Base-by-base conservation (phyloP, 2,113 vertebrate genomes). In the Puntigrus tetrazona region DNA sequence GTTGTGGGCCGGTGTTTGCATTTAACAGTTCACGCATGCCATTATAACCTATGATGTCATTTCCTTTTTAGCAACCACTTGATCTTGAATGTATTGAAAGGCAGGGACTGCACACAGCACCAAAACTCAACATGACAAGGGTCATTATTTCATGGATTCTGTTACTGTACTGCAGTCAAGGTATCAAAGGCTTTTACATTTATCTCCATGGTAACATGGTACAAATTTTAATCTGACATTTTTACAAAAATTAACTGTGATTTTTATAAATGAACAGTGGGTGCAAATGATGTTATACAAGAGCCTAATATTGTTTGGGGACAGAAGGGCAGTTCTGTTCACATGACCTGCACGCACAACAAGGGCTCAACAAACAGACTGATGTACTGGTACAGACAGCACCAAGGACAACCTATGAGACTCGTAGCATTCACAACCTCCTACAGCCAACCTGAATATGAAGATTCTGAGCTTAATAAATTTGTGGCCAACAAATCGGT, bases 311-410 rank as follows among this genome's bases (percentile, higher is more conserved):
- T 79, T 3, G 14, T 57, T 55, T 87, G 38, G 74, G 29, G 25
- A 27, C 8, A 1, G 22, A 61, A n/a, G 6, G 83, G 80, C 3
- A 50, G 57, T 34, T 73, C 86, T 52, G 87, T 77, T 38, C 57
- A 90, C 22, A 80, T 85, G 25, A 72, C 47, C 3, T 85, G 84
- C 41, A 85, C n/a, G 9, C 87, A 88, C 22, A 31, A 29, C 27
- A 86, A 86, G 29, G 81, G 2, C 7, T 8, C 3, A 1, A 0
- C 0, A 0, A 88, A 88, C 3, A 14, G 0, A 69, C 65, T 85
- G n/a, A 93, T 94, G 93, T 92, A 92, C 86, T 93, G 91, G 92
- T 94, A 83, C 87, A 72, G 69, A 61, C 93, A 92, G 70, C 87
- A 22, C 3, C 88, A 85, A 18, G 88, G 88, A 70, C 38, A 91